Base-by-base conservation (phyloP, 2,113 vertebrate genomes). In the Upupa epops region DNA sequence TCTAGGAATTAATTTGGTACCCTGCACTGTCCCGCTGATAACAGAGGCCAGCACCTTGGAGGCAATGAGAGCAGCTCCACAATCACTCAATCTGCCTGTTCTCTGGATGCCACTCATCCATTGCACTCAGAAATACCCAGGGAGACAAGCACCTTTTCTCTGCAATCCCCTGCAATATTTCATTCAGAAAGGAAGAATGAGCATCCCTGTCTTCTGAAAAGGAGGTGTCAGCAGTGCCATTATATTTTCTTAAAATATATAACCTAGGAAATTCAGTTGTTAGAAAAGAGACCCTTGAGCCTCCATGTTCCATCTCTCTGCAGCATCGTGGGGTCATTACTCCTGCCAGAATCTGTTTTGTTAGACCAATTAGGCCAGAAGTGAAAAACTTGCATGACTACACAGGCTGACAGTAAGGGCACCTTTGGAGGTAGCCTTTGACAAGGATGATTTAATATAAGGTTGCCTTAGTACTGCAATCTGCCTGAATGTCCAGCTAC, bases 81-180 rank as follows among this genome's bases (percentile, higher is more conserved):
- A 87, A 92, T 93, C 83, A 37, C n/a, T 96, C 81, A 76, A 5
- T 54, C 86, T 93, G 90, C 70, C 86, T 82, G 13, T 42, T 88
- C 46, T 31, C 49, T 89, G 66, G 54, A 25, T 90, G 88, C 80
- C 92, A 85, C 42, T 85, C 86, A 86, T 93, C 73, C 83, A 78
- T 58, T 79, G 89, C 42, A 34, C 77, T 87, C 74, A 95, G 70
- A 90, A 81, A 90, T 74, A 81, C 59, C 34, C 49, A 46, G 28
- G 25, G 46, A 95, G 77, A 79, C 80, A 86, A 65, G 46, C 40
- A 79, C 32, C 61, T 88, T 90, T 84, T 78, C 55, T 72, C 74
- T 65, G 42, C 26, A 65, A 40, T 75, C 26, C 54, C 37, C 31
- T 77, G 66, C 86, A 87, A 48, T 84, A 68, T 84, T 91, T 93